Conservation (phyloP, 2,888 invertebrate genomes). For the Leucoptera coffeella region DNA sequence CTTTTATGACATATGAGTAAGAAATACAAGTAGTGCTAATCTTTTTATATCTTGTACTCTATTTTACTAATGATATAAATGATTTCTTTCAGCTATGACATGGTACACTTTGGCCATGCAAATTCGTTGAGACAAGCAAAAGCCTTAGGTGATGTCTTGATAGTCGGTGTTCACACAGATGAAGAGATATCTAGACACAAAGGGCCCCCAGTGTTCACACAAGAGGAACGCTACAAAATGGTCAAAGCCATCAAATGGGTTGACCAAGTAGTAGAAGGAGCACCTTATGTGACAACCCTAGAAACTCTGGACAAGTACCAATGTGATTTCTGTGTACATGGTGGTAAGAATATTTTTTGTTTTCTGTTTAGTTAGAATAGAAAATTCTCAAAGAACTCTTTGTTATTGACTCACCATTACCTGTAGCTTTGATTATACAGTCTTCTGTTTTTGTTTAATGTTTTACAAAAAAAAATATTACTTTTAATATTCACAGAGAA, state of each 20-base stretch:
- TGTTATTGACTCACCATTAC: too few species aligned
- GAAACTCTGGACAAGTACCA: conserved; percentile 92
- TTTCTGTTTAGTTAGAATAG: too few species aligned
- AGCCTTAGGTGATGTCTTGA: conserved; percentile 87
- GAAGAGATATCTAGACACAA: conserved; percentile 95
- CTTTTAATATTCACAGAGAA: too few species aligned
- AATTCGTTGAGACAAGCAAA: conserved; percentile 97
- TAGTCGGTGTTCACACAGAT: conserved; percentile 96
- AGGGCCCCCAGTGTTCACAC: conserved; percentile 95
- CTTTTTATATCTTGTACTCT: too few species aligned
- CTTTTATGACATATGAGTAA: too few species aligned
- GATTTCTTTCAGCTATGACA: conserved; percentile 94
- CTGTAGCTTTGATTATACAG: too few species aligned
- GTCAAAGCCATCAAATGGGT: conserved; percentile 99
- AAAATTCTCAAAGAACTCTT: too few species aligned
- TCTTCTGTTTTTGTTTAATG: too few species aligned
- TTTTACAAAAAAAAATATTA: too few species aligned
- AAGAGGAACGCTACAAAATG: conserved; percentile 91
- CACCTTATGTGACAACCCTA: conserved; percentile 95
- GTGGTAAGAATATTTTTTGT: conserved; percentile 59
- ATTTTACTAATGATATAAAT: too few species aligned
- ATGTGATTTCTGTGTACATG: conserved; percentile 99
- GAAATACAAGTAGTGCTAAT: too few species aligned
- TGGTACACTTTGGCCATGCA: conserved; percentile 99
- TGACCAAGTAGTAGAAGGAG: conserved; percentile 96